These are phyloP conservation scores for Calliopsis andreniformis DNA, from an alignment of 1,140 invertebrate genomes.

Conservation along the genomic window DNA sequence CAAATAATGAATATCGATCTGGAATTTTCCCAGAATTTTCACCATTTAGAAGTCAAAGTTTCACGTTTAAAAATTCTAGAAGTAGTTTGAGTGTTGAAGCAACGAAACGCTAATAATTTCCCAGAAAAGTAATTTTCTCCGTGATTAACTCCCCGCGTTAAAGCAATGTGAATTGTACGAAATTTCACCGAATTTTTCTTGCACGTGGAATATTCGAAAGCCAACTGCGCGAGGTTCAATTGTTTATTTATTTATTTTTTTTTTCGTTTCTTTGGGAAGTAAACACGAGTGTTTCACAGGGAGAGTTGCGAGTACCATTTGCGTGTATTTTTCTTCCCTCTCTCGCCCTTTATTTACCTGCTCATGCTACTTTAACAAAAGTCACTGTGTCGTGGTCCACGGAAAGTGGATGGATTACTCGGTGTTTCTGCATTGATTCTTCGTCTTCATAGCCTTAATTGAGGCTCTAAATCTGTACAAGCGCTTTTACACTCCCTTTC, in stretches of 20 bases:
- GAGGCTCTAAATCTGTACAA: conserved; percentile 46
- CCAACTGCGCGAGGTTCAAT: neutral
- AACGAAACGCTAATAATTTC: no score
- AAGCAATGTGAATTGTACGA: conserved; percentile 6
- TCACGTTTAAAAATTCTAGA: no score
- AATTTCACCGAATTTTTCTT: neutral
- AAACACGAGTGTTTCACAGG: conserved; percentile 12
- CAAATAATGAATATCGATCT: no score
- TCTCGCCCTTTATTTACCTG: conserved; percentile 17
- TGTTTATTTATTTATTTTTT: conserved; percentile 18
- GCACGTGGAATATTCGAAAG: neutral
- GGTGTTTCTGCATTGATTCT: conserved; percentile 50
- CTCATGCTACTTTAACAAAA: conserved; percentile 42
- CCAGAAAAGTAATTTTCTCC: no score
- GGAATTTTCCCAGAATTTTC: no score
- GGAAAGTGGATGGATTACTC: conserved; percentile 46
- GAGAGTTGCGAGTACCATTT: neutral
- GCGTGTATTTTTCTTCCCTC: conserved; percentile 24
- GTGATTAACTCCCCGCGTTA: neutral
- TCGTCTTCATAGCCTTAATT: conserved; percentile 44
- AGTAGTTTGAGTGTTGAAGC: no score
- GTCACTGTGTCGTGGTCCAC: conserved; percentile 38
- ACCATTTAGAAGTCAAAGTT: no score
- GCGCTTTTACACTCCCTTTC: conserved; percentile 32
- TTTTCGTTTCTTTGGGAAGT: neutral